A percentile compares a stretch with the other conserved stretches of the same genome.
These are phyloP conservation scores for Vollenhovia emeryi DNA, from an alignment of 1,140 invertebrate species.

Conservation along the genomic window DNA sequence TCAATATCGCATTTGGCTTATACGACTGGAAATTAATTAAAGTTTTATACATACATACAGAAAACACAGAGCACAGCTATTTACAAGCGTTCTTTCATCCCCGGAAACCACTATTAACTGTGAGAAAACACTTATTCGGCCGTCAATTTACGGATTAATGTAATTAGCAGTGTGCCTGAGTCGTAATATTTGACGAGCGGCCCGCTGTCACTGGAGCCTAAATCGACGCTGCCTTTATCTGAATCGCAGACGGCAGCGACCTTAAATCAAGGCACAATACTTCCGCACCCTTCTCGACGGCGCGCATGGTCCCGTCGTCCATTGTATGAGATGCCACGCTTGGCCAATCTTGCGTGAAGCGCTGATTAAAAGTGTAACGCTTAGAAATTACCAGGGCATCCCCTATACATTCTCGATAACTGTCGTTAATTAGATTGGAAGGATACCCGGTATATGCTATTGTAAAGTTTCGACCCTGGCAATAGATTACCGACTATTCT, in stretches of 20 bases:
- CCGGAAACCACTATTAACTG: not conserved
- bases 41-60: not conserved
- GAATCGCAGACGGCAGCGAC: constrained; percentile 70
- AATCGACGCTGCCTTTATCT: constrained; percentile 67
- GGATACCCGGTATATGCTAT: not conserved
- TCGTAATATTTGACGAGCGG: constrained; percentile 31
- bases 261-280: constrained; percentile 74
- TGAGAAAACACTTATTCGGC: constrained; percentile 27
- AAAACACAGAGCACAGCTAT: not conserved
- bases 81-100: not conserved
- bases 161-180: constrained; percentile 2
- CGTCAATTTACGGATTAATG: constrained; percentile 46
- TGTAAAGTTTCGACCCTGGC: not conserved
- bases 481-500: not conserved
- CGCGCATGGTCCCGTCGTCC: constrained; percentile 53
- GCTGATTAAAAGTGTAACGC: constrained; percentile 75
- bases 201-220: constrained; percentile 36
- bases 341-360: constrained; percentile 70
- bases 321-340: constrained; percentile 66
- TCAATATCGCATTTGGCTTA: not conserved
- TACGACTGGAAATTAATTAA: not conserved
- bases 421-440: constrained; percentile 66
- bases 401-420: constrained; percentile 57
- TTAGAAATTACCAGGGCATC: constrained; percentile 67
- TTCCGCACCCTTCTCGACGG: constrained; percentile 44